Conservation (phyloP, 2,888 invertebrate genomes). For the Craniophora ligustri region DNA sequence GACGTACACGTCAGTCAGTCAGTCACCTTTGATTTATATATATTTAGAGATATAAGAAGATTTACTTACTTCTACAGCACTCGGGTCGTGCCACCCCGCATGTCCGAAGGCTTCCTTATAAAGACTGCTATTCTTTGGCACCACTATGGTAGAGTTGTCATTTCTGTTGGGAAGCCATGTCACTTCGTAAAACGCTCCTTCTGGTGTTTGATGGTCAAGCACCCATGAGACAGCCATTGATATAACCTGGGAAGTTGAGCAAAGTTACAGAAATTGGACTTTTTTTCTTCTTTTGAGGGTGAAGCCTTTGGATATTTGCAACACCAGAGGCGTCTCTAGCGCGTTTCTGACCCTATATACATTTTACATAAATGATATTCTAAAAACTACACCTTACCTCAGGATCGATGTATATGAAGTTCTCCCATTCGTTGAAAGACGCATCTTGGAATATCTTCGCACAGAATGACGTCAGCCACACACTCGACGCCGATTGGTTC, state of each 20-base stretch:
- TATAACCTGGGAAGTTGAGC: constrained; percentile 87
- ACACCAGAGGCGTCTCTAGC: too few species aligned
- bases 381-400: constrained; percentile 90
- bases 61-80: constrained; percentile 55
- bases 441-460: constrained; percentile 96
- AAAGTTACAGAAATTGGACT: constrained; percentile 25
- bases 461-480: constrained; percentile 98
- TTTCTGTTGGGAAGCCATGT: constrained; percentile 96
- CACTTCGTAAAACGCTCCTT: constrained; percentile 96
- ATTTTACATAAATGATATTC: too few species aligned
- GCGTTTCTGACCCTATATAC: too few species aligned
- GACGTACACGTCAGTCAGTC: too few species aligned
- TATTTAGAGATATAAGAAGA: too few species aligned
- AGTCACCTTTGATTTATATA: too few species aligned
- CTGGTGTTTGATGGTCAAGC: constrained; percentile 93
- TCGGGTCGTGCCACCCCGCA: constrained; percentile 57
- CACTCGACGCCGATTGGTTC: constrained; percentile 95
- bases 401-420: constrained; percentile 97
- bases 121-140: constrained; percentile 77
- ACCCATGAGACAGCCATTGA: constrained; percentile 96
- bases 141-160: constrained; percentile 92
- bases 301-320: too few species aligned
- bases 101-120: constrained; percentile 91
- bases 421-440: constrained; percentile 99
- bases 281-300: too few species aligned